Evolutionary conservation across 1,140 invertebrate species (phyloP), one percentile per base, ranked within the genome.

Genomic region (Caerostris darwini): DNA sequence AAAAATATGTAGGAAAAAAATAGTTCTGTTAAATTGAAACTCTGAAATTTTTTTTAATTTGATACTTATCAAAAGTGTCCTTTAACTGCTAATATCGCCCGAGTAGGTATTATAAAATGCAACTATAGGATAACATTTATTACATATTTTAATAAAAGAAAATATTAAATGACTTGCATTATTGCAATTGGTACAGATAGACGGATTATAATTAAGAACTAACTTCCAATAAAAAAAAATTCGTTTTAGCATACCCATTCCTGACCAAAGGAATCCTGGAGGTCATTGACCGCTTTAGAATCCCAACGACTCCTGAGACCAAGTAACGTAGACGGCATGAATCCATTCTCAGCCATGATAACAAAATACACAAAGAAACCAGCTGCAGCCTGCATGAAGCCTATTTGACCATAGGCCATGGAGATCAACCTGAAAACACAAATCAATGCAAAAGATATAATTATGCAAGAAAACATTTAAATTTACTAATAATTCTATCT

Each of bases 391-490:
- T 97, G 96, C 93, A 97, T 96, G 95, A 96, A 96, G 57, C 97
- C 97, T 92, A 96, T 96, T 95, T 97, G 96, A 83, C 96, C 96
- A 95, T 97, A 97, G 3, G 96, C 95, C 94, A 97, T 95, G 58
- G 98, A 98, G 96, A 99, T 99, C 96, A 99, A 97, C 97, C 98
- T 98, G 96, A 91, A 59, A 94, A 94, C 57, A 57, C 4, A 59
- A 58, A 4, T 4, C 10, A 10, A 2, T 50, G 3, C 3, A 34
- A 8, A 6, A 17, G 14, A 67, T 17, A 17, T 5, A 2, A n/a
- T 67, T 17, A 5, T 17, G 17, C 4, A 10, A 14, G 59, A 61
- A 3, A 10, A 61, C 34, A 34, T 34, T 34, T 34, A 34, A 34
- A 34, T 34, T 34, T 34, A 34, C 34, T 34, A 34, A 34, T 2